Percentiles rank a stretch among this genome's conserved stretches.
phyloP scores from a whole-genome alignment of 2,113 vertebrate species.

The Stomatorhinus ivindoensis region DNA sequence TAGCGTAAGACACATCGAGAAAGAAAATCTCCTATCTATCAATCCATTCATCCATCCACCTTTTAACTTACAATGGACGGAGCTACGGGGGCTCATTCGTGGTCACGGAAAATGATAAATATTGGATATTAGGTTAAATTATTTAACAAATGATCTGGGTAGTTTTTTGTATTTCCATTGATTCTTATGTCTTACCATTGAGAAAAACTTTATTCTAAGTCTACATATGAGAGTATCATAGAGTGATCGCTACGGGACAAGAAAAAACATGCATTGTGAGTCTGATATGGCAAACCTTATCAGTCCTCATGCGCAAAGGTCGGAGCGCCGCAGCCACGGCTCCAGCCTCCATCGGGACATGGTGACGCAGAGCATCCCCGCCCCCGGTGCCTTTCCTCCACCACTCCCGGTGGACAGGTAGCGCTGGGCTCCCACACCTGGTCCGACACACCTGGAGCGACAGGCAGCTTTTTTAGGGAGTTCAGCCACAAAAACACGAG shows the following conservation, averaged over 20 bases:
- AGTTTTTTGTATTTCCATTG: neutral
- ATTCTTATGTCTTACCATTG: neutral
- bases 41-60: neutral
- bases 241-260: neutral
- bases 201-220: neutral
- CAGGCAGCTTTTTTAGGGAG: neutral
- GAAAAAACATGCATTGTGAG: neutral
- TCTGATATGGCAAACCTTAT: neutral
- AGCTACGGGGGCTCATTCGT: neutral
- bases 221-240: neutral
- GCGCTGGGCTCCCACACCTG: constrained; percentile 23
- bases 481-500: neutral
- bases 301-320: neutral
- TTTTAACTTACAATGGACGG: neutral
- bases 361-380: constrained; percentile 20
- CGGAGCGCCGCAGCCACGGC: neutral
- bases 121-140: neutral
- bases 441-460: constrained; percentile 10
- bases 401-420: constrained; percentile 11
- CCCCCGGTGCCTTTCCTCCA: constrained; percentile 6
- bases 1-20: neutral
- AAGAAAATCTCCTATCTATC: neutral
- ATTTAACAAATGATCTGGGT: neutral
- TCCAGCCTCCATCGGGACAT: neutral
- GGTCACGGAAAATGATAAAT: neutral